phyloP scores from a whole-genome alignment of 1,140 invertebrate species.

The Hermetia illucens region DNA sequence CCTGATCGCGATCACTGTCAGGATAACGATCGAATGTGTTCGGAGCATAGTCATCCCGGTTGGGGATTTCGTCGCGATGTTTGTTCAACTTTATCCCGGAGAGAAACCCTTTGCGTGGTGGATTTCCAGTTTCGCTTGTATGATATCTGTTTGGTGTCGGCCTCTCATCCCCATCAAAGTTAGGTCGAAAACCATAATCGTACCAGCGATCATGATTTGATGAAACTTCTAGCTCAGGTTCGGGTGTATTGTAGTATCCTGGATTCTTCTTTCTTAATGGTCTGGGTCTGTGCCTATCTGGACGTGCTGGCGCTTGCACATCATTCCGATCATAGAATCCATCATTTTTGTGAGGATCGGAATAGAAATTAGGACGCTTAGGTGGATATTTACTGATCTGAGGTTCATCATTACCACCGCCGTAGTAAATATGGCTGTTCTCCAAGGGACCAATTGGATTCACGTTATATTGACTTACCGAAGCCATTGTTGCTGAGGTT shows the following conservation, averaged over 20 bases:
- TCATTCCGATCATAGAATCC: too few species aligned
- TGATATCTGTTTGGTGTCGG: constrained; percentile 1
- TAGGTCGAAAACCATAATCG: neutral
- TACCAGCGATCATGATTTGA: neutral
- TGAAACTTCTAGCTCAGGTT: neutral
- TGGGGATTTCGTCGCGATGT: neutral
- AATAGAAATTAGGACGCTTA: neutral
- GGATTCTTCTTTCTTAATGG: neutral
- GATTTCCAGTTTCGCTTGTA: constrained; percentile 27
- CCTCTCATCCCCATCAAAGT: neutral
- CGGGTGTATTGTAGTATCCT: neutral
- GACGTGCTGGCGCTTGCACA: neutral
- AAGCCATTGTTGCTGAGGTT: neutral
- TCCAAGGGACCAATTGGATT: neutral
- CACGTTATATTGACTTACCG: neutral
- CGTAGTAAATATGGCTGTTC: too few species aligned
- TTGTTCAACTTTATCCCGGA: neutral
- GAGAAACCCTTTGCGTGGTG: too few species aligned
- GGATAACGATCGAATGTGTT: neutral
- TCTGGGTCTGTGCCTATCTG: neutral
- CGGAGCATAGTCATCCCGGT: neutral
- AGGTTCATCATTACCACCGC: too few species aligned
- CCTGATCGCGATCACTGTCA: neutral
- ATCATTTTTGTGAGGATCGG: too few species aligned
- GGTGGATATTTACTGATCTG: too few species aligned